Percentiles rank a stretch among this genome's conserved stretches.
Evolutionary conservation across 2,113 vertebrate species (phyloP).

Genomic region (cattle (Bos taurus)): ARS-UCD2.0 NC_037343.1:18507501-18508000

Average conservation of each 20-base stretch:
- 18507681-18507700: background rate
- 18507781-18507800: no score
- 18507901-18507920: background rate
- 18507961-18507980: background rate
- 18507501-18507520: background rate
- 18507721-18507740: background rate
- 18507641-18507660: background rate
- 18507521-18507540: background rate
- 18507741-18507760: background rate
- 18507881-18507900: background rate
- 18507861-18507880: background rate
- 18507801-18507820: background rate
- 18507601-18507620: background rate
- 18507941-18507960: background rate
- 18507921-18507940: background rate
- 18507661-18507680: background rate
- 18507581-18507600: background rate
- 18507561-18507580: background rate
- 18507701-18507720: background rate
- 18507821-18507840: background rate
- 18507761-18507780: no score
- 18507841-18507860: background rate
- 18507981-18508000: background rate
- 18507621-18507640: background rate
- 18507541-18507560: background rate